Evolutionary conservation across 1,140 invertebrate species (phyloP).

Genomic region (Oscheius sp.): DNA sequence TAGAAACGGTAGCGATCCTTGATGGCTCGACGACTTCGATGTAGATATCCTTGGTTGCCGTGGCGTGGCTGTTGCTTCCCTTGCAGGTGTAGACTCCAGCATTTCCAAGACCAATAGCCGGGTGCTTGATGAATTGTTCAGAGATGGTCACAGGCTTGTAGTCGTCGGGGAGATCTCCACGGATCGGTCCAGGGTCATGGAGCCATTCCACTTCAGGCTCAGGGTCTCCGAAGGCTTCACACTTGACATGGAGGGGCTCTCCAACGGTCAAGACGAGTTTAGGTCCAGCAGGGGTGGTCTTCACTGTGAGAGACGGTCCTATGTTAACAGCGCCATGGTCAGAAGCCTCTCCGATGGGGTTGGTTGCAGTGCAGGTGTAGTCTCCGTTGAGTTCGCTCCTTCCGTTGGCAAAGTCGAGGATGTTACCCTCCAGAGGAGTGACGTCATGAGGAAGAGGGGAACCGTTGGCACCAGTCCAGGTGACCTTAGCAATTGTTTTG

Average conservation of each 20-base stretch:
- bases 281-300: conserved; percentile 45
- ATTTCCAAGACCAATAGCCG: conserved; percentile 54
- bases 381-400: conserved; percentile 39
- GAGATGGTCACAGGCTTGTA: conserved; percentile 59
- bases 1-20: conserved; percentile 52
- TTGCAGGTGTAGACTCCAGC: conserved; percentile 58
- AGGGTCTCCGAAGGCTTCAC: conserved; percentile 57
- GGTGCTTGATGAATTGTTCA: conserved; percentile 59
- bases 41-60: conserved; percentile 60
- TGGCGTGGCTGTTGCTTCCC: conserved; percentile 54
- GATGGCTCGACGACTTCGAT: conserved; percentile 57
- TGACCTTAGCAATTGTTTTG: conserved; percentile 25
- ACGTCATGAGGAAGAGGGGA: conserved; percentile 52
- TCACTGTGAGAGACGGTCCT: conserved; percentile 43
- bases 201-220: conserved; percentile 61
- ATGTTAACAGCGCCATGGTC: conserved; percentile 53
- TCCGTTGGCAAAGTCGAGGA: conserved; percentile 57
- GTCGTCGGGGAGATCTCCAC: conserved; percentile 60
- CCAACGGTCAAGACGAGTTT: conserved; percentile 53
- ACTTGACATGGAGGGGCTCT: conserved; percentile 57
- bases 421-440: conserved; percentile 52
- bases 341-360: conserved; percentile 56
- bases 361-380: conserved; percentile 52
- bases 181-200: conserved; percentile 59
- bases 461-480: conserved; percentile 48